phyloP scores from a whole-genome alignment of 1,140 invertebrate species.

The Metaphire vulgaris region DNA sequence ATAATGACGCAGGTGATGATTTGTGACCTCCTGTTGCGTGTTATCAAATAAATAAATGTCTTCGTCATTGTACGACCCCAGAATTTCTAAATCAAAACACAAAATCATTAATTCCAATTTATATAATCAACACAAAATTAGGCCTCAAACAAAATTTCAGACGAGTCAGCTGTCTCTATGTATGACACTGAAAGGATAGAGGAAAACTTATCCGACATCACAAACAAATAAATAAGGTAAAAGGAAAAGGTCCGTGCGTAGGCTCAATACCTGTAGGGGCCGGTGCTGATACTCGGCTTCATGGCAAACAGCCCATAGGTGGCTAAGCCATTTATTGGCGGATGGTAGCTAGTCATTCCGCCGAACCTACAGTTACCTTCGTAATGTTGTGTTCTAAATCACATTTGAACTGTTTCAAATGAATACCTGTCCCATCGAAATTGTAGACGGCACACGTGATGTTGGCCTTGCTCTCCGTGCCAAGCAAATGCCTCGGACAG shows the following conservation, averaged over 20 bases:
- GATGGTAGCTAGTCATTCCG: background rate
- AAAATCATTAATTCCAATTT: background rate
- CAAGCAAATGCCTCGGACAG: slow-evolving; percentile 48
- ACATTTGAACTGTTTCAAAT: background rate
- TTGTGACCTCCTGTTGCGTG: slow-evolving; percentile 53
- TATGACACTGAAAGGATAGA: no score
- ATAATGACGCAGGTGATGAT: slow-evolving; percentile 67
- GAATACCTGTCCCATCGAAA: slow-evolving; percentile 68
- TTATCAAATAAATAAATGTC: slow-evolving; percentile 84
- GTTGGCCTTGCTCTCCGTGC: slow-evolving; percentile 52
- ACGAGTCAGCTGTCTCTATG: no score
- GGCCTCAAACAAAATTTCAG: no score
- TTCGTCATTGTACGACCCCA: slow-evolving; percentile 87
- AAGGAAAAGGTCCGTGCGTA: background rate
- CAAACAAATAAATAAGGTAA: background rate
- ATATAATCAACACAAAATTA: background rate
- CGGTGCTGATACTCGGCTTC: slow-evolving; percentile 56
- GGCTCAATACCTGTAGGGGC: background rate
- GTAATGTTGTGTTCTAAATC: background rate
- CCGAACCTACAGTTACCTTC: background rate
- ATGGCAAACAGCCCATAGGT: slow-evolving; percentile 32
- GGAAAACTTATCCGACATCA: no score
- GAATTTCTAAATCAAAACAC: slow-evolving; percentile 62
- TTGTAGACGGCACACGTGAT: slow-evolving; percentile 85
- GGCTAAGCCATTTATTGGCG: background rate